Base-by-base conservation (phyloP, 2,888 invertebrate genomes). In the Mimas tiliae region DNA sequence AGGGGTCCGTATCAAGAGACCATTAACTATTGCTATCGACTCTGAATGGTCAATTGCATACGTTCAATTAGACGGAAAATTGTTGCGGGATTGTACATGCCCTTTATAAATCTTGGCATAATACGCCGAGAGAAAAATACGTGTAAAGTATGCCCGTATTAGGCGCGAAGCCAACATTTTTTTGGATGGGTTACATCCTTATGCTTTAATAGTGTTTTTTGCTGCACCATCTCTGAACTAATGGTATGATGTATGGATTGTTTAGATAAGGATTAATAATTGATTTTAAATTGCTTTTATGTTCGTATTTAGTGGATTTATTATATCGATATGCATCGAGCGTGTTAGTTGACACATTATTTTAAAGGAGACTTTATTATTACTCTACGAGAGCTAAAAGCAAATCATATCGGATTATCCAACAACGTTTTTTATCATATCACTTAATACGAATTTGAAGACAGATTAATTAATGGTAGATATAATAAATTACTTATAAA, bases 41-140 rank as follows among this genome's bases (percentile, higher is more conserved):
- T 80, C 82, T 85, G 80, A 87, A 92, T 89, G 92, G 86, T 91
- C 90, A 85, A 91, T 89, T 91, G 88, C 87, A 82, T 85, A 85
- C 83, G 83, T 77, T 90, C 91, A 93, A 93, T 92, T 92, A 90
- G 87, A 88, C 91, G 93, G 88, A 91, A 91, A 92, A 93, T 93
- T 90, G 87, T 87, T 80, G 82, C 77, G 81, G 84, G 82, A 81
- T 80, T 82, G 82, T 78, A 79, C 75, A 70, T 78, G 70, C 73
- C 47, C 64, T 67, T 64, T 58, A 58, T 34, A 65, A 55, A 58
- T 58, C 38, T 62, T 63, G 50, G 55, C 55, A 65, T 58, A 47
- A 58, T 55, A 65, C 34, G 33, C 48, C 34, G 19, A 38, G 19
- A 11, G 19, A 58, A 58, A 58, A 42, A 58, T 38, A 38, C 58